Evolutionary conservation across 2,797 vertebrate species (phyloP).

Genomic region (Podarcis lilfordi): DNA sequence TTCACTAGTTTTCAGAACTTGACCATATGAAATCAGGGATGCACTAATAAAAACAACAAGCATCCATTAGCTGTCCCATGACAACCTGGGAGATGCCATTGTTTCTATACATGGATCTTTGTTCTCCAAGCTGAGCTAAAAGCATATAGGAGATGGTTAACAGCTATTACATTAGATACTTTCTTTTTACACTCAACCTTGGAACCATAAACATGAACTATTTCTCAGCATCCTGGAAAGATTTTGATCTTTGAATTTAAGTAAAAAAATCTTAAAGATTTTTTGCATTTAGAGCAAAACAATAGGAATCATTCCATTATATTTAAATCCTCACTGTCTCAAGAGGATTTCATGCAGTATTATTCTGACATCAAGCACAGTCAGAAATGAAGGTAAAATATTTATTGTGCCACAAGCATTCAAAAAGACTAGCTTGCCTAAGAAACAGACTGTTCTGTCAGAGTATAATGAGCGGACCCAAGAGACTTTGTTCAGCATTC

Average conservation of each 20-base stretch:
- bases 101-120: slow-evolving; percentile 62
- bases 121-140: slow-evolving; percentile 70
- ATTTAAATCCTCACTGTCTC: slow-evolving; percentile 28
- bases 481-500: slow-evolving; percentile 18
- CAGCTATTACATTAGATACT: slow-evolving; percentile 44
- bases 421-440: not conserved
- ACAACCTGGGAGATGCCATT: slow-evolving; percentile 75
- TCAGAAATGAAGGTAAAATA: slow-evolving; percentile 35
- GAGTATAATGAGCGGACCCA: slow-evolving; percentile 11
- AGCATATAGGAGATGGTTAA: slow-evolving; percentile 47
- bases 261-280: not conserved
- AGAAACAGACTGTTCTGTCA: slow-evolving; percentile 12
- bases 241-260: slow-evolving; percentile 58
- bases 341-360: slow-evolving; percentile 23
- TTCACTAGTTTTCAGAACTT: slow-evolving; percentile 63
- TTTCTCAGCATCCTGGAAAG: slow-evolving; percentile 47
- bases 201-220: slow-evolving; percentile 57
- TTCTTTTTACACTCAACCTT: slow-evolving; percentile 59
- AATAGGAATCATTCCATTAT: slow-evolving; percentile 25
- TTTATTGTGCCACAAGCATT: not conserved
- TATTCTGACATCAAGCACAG: slow-evolving; percentile 10
- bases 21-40: slow-evolving; percentile 47
- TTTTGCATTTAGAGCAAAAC: slow-evolving; percentile 19
- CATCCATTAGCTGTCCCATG: slow-evolving; percentile 39
- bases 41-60: slow-evolving; percentile 37